Evolutionary conservation across 2,888 invertebrate species (phyloP), one percentile per base, ranked within the genome.

Genomic region (Standfussiana lucernea): DNA sequence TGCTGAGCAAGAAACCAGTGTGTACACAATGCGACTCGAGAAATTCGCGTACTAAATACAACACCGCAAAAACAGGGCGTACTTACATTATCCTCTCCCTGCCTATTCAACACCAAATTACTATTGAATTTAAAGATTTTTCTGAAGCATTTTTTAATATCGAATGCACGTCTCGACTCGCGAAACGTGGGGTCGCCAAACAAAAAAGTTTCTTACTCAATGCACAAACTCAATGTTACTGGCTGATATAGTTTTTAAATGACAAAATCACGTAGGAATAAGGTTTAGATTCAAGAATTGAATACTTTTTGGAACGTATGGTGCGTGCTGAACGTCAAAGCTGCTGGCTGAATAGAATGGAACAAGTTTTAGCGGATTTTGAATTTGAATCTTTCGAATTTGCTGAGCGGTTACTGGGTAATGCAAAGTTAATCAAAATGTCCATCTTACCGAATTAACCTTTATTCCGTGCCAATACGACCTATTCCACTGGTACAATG

Each of bases 71-170:
- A 95, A 95, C 94, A 94, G 95, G 95, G 95, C 94, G 94, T 94
- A 92, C 91, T 85, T 90, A 93, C 92, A 93, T 95, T 95, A 94
- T 94, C 92, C 93, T 92, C 95, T 92, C 94, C 95, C 95, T 93
- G 92, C 90, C 93, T 92, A 93, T 93, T 95, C 94, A 93, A 87
- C 89, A 89, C 93, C 92, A 96, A 96, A 96, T 96, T 95, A 95
- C 96, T 95, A 95, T 96, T 96, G 95, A 95, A 96, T 96, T 95
- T 95, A 95, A 95, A 95, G 95, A 94, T 93, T 94, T 93, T 93
- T 92, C 94, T 93, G 92, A 93, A 95, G 94, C 92, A 94, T 95
- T 95, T 95, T 95, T 95, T 91, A 95, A 96, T 91, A 89, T 91
- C 91, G 89, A 90, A 91, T 90, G 91, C 95, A 95, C 95, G 95